Evolutionary conservation across 92 coral and sea anemone species (phyloP).

Genomic region (Virgularia gustaviana): DNA sequence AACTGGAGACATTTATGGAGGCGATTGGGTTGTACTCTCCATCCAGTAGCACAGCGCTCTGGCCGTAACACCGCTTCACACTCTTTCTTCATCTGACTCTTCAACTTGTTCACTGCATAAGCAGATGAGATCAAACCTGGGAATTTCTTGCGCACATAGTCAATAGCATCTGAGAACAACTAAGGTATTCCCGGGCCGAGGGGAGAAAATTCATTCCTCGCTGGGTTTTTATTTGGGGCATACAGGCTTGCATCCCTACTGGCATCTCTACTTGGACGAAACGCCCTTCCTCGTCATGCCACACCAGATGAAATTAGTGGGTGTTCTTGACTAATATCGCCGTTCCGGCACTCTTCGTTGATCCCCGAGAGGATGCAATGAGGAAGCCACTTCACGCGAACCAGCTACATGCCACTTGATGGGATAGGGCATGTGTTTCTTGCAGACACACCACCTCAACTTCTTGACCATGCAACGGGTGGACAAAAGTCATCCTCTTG

Average conservation of each 20-base stretch:
- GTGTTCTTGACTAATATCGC: constrained; percentile 12
- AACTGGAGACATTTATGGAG: constrained; percentile 18
- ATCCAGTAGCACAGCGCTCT: constrained; percentile 45
- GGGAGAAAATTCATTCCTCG: constrained; percentile 29
- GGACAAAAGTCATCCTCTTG: constrained; percentile 5
- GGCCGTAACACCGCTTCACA: constrained; percentile 10
- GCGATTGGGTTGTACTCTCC: constrained; percentile 39
- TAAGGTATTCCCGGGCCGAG: neutral
- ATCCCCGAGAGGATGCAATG: neutral
- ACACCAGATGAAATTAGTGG: neutral
- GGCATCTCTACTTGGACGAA: constrained; percentile 14
- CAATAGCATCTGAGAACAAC: constrained; percentile 1
- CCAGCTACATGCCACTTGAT: neutral
- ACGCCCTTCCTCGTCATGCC: constrained; percentile 22
- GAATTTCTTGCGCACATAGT: constrained; percentile 11
- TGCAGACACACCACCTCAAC: constrained; percentile 6
- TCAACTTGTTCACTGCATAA: constrained; percentile 11
- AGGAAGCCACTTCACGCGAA: neutral
- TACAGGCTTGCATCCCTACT: constrained; percentile 27
- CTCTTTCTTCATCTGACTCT: constrained; percentile 12
- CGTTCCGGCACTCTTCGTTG: constrained; percentile 30
- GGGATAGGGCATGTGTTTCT: constrained; percentile 15
- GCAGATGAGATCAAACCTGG: constrained; percentile 8
- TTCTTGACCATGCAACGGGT: constrained; percentile 21
- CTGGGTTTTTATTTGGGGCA: constrained; percentile 51